phyloP scores from a whole-genome alignment of 2,888 invertebrate species.

The Dryobotodes eremita region DNA sequence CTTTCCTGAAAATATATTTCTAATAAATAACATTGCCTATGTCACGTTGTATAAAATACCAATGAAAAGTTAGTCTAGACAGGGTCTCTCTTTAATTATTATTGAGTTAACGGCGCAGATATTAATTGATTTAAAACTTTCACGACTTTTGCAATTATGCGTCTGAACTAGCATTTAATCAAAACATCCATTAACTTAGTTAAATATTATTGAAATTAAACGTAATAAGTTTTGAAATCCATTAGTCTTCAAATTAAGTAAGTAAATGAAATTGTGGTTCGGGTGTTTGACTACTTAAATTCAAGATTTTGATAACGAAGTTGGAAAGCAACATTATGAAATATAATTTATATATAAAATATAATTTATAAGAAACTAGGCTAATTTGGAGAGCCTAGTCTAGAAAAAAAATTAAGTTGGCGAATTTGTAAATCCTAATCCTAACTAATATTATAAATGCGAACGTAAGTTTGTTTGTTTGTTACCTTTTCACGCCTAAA shows the following conservation, averaged over 20 bases:
- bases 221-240: constrained; percentile 8
- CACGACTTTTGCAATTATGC: constrained; percentile 38
- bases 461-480: no score
- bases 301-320: neutral
- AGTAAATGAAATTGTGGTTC: constrained; percentile 1
- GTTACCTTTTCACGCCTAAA: no score
- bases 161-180: constrained; percentile 33
- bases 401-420: neutral
- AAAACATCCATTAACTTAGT: constrained; percentile 27
- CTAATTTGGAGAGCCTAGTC: neutral
- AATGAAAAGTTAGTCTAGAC: constrained; percentile 12
- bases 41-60: neutral
- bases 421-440: neutral
- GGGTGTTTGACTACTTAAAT: neutral
- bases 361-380: neutral
- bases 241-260: neutral
- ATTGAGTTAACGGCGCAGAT: constrained; percentile 25
- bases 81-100: constrained; percentile 31
- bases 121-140: constrained; percentile 42
- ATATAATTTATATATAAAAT: constrained; percentile 7
- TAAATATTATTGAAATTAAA: constrained; percentile 9
- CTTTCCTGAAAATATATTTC: neutral
- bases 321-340: neutral
- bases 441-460: no score
- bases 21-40: constrained; percentile 3